Conservation (phyloP, 2,888 invertebrate genomes). For the Hypselothyrea guttata region DNA sequence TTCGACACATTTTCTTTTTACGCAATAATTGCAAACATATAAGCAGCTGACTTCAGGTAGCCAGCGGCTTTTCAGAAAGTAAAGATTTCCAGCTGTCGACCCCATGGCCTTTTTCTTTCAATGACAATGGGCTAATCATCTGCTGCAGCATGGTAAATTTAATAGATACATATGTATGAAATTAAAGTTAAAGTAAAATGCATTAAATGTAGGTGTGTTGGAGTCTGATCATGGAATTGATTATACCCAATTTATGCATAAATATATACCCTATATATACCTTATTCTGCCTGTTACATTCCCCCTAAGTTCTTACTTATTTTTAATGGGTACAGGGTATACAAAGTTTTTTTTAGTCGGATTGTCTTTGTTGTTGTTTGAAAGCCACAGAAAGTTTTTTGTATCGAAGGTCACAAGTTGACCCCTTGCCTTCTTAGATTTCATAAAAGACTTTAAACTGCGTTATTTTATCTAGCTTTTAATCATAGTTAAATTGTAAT, state of each 20-base stretch:
- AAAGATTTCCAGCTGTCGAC: constrained; percentile 26
- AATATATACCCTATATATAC: too few relatives aligned
- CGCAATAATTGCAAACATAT: too few relatives aligned
- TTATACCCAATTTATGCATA: too few relatives aligned
- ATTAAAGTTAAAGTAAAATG: not conserved
- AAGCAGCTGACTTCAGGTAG: too few relatives aligned
- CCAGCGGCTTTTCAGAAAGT: not conserved
- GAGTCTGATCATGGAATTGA: too few relatives aligned
- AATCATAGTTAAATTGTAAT: too few relatives aligned
- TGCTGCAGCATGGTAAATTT: constrained; percentile 39
- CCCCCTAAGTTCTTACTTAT: constrained; percentile 1
- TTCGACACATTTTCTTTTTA: too few relatives aligned
- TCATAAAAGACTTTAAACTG: too few relatives aligned
- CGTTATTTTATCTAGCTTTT: too few relatives aligned
- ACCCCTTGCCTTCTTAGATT: too few relatives aligned
- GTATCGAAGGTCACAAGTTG: not conserved
- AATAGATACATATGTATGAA: not conserved
- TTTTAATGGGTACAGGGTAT: too few relatives aligned
- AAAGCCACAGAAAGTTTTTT: constrained; percentile 4
- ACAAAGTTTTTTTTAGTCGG: constrained; percentile 6
- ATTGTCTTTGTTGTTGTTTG: not conserved
- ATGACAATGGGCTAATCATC: constrained; percentile 35
- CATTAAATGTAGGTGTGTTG: not conserved
- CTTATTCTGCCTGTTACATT: too few relatives aligned
- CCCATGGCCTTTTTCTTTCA: constrained; percentile 15